Evolutionary conservation across 2,797 vertebrate genomes (phyloP), one percentile per base, ranked within the genome.

Genomic region (Acropternis orthonyx): DNA sequence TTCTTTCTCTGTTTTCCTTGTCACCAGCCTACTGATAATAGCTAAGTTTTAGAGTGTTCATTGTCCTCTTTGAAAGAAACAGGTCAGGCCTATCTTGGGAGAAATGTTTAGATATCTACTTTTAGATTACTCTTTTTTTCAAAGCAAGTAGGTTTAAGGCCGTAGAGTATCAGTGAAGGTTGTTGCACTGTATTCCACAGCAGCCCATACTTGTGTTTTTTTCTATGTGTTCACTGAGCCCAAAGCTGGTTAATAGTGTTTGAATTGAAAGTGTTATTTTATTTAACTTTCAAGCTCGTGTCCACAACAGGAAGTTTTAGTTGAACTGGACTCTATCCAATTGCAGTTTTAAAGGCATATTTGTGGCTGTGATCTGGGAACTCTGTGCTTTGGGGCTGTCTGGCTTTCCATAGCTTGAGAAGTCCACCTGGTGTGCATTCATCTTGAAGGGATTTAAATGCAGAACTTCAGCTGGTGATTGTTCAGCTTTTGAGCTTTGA

Each of bases 31-130:
- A 19, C 88, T 49, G 52, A 95, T 96, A 97, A 84, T 90, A 88
- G 73, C 94, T 63, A 74, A 44, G 49, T 94, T 88, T 83, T 85
- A 83, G 80, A 84, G 91, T 73, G 88, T 97, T 95, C 94, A 88
- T 97, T 97, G 91, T 97, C 74, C 85, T 88, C 55, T 84, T 86
- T 52, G 89, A 92, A 96, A 92, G 92, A 91, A 96, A 59, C 48
- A 44, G 76, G 85, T 93, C 82, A 41, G 74, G 54, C 36, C 24
- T 58, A 65, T 89, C 85, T 95, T 71, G 68, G 75, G 94, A 95
- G 76, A 94, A 91, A 55, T 76, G 67, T 91, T 87, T 76, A 85
- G 71, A 16, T 95, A 51, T 5, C 77, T 97, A 54, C 90, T 81
- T 14, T 87, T 41, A 21, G 69, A 85, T 89, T 52, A 19, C 71